Percentiles rank a stretch among this genome's conserved stretches.
Conservation (phyloP, 2,113 vertebrate species). For the Orthonyx spaldingii region DNA sequence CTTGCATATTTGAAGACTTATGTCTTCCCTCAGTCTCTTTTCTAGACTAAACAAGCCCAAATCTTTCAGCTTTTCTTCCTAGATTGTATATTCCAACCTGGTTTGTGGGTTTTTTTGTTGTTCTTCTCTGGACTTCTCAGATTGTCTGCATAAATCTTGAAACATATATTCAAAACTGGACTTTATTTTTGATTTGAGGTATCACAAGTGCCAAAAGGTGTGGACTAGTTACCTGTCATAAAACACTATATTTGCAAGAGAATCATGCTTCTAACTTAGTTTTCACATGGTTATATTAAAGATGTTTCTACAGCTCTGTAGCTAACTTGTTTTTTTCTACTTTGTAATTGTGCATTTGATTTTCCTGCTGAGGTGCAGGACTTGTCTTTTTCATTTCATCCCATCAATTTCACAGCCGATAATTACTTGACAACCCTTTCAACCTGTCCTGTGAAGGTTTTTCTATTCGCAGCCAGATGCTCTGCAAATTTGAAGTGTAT, state of each 20-base stretch:
- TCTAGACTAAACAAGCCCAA: conserved; percentile 59
- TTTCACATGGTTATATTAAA: not conserved
- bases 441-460: not conserved
- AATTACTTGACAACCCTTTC: not conserved
- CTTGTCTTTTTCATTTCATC: not conserved
- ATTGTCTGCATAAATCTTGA: not conserved
- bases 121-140: not conserved
- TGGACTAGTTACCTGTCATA: not conserved
- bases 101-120: not conserved
- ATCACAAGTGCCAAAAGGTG: not conserved
- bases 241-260: not conserved
- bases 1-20: conserved; percentile 57
- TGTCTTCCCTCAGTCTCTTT: conserved; percentile 22
- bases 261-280: not conserved
- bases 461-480: not conserved
- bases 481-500: not conserved
- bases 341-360: not conserved
- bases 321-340: not conserved
- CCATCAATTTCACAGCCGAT: not conserved
- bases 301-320: not conserved
- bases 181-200: not conserved
- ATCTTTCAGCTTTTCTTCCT: conserved; percentile 36
- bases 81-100: not conserved
- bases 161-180: not conserved
- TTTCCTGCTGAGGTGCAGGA: not conserved